These are phyloP conservation scores for Psilopogon haemacephalus DNA, from an alignment of 2,113 vertebrate genomes.

Conservation along the genomic window DNA sequence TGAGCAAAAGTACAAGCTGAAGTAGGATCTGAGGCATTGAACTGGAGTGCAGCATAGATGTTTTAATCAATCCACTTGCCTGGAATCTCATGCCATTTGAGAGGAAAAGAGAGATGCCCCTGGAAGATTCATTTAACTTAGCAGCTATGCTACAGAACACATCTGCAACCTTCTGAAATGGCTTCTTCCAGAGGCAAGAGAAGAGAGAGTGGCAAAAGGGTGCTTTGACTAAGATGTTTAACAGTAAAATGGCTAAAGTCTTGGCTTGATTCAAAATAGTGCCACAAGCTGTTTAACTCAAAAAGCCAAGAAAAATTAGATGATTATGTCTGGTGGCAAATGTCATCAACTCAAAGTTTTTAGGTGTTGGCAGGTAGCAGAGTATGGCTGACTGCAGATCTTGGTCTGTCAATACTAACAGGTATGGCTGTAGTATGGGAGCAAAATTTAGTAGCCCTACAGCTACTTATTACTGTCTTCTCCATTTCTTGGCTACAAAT, in stretches of 20 bases:
- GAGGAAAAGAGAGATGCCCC: neutral
- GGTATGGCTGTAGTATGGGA: neutral
- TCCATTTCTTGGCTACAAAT: neutral
- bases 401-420: fast-evolving
- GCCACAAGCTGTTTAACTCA: neutral
- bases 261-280: neutral
- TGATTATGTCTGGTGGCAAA: neutral
- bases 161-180: neutral
- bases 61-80: neutral
- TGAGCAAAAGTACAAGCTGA: neutral
- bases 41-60: neutral
- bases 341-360: neutral
- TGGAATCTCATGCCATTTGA: neutral
- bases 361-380: neutral
- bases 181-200: neutral
- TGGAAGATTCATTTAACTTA: neutral
- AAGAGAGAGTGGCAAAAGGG: neutral
- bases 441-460: neutral
- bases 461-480: neutral
- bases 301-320: neutral
- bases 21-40: neutral
- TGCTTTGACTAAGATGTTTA: neutral
- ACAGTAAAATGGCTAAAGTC: neutral
- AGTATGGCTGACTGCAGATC: neutral
- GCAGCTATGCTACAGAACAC: neutral